Conservation (phyloP, 2,113 vertebrate species). For the Apodemus speciosus region DNA sequence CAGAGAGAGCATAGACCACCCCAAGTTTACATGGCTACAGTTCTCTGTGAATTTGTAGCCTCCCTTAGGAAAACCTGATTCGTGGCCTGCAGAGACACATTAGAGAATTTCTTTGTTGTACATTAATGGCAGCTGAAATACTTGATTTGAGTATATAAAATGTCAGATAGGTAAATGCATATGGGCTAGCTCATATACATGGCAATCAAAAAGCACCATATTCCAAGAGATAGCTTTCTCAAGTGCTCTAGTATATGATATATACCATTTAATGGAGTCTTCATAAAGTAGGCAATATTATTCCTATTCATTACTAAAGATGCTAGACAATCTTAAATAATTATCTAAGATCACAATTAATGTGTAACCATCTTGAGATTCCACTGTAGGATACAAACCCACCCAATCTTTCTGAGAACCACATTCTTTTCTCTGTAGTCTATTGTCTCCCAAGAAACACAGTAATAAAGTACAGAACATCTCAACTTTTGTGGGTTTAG, state of each 20-base stretch:
- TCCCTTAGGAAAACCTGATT: not conserved
- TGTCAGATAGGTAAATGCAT: not conserved
- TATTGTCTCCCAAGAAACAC: not conserved
- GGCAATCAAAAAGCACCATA: too few species aligned
- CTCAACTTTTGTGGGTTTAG: not conserved
- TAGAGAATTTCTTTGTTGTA: not conserved
- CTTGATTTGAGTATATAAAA: not conserved
- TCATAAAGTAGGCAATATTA: too few species aligned
- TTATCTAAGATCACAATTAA: not conserved
- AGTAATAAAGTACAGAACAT: not conserved
- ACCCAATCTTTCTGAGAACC: not conserved
- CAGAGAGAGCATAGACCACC: not conserved
- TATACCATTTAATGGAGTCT: not conserved
- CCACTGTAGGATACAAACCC: not conserved
- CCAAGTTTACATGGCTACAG: not conserved
- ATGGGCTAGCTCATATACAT: too few species aligned
- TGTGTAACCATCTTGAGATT: not conserved
- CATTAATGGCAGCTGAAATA: not conserved
- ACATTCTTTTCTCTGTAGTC: not conserved
- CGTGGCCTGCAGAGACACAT: not conserved
- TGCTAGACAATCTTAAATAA: not conserved
- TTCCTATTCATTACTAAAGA: not conserved
- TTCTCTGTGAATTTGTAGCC: slow-evolving; percentile 8
- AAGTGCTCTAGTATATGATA: not conserved
- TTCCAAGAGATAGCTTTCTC: too few species aligned